These are phyloP conservation scores for Peucedramus taeniatus DNA, from an alignment of 2,113 vertebrate genomes.

Conservation along the genomic window DNA sequence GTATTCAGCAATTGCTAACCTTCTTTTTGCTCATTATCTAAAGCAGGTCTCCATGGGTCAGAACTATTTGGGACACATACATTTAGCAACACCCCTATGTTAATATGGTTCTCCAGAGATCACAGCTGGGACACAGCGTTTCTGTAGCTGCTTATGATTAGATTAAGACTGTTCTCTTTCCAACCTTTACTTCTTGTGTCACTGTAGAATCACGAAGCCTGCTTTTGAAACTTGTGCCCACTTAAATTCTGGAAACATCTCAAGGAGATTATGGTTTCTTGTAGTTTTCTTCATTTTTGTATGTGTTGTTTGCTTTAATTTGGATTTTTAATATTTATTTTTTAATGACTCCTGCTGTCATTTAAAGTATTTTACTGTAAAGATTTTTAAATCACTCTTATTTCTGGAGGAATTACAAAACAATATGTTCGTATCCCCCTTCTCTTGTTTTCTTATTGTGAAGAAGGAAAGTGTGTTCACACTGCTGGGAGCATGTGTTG, in stretches of 20 bases:
- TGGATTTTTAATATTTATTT: background rate
- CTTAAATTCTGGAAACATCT: background rate
- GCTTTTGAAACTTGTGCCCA: background rate
- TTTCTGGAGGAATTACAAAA: background rate
- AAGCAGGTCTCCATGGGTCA: background rate
- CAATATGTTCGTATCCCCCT: background rate
- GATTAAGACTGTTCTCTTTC: background rate
- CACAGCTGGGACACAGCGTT: conserved; percentile 28
- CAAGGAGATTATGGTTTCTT: background rate
- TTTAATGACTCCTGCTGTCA: background rate
- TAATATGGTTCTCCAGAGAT: conserved; percentile 16
- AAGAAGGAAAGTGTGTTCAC: background rate
- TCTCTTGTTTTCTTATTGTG: background rate
- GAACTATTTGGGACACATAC: conserved; percentile 30
- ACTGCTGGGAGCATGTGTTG: too few species aligned
- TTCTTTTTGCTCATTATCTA: conserved; percentile 18
- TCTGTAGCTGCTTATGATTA: conserved; percentile 20
- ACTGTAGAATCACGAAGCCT: background rate
- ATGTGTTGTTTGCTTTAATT: background rate
- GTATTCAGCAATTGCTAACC: background rate
- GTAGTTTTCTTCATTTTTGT: background rate
- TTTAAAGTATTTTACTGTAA: background rate
- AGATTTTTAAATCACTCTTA: background rate
- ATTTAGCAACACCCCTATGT: conserved; percentile 21
- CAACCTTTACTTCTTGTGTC: background rate